Conservation (phyloP, 2,113 vertebrate species). For the Malurus elegans region DNA sequence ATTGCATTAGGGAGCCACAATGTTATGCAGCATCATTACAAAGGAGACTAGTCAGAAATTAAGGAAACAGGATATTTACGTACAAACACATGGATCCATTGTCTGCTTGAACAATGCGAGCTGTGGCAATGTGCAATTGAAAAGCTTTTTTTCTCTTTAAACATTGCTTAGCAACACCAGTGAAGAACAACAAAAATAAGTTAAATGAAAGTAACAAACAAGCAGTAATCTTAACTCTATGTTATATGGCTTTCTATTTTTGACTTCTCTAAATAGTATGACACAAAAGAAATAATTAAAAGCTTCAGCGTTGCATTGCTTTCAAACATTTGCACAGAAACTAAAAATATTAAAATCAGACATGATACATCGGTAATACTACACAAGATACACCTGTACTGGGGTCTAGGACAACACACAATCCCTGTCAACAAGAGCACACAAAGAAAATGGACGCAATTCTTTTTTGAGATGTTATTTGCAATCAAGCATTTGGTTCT, state of each 20-base stretch:
- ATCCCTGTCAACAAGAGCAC: slow-evolving; percentile 78
- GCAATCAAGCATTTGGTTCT: slow-evolving; percentile 66
- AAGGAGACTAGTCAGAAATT: slow-evolving; percentile 73
- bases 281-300: slow-evolving; percentile 71
- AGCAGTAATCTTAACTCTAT: slow-evolving; percentile 72
- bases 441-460: slow-evolving; percentile 43
- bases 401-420: slow-evolving; percentile 79
- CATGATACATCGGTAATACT: slow-evolving; percentile 74
- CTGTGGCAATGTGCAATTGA: slow-evolving; percentile 67
- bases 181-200: slow-evolving; percentile 74
- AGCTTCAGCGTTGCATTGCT: slow-evolving; percentile 71
- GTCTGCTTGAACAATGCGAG: slow-evolving; percentile 62
- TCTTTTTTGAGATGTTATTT: slow-evolving; percentile 60
- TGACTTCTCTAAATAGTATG: slow-evolving; percentile 70
- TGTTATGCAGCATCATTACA: slow-evolving; percentile 78
- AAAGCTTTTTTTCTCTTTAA: slow-evolving; percentile 67
- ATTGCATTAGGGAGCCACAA: slow-evolving; percentile 87
- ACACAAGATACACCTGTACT: slow-evolving; percentile 81
- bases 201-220: slow-evolving; percentile 75
- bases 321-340: slow-evolving; percentile 78
- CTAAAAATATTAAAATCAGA: slow-evolving; percentile 70
- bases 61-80: slow-evolving; percentile 68
- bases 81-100: slow-evolving; percentile 71
- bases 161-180: slow-evolving; percentile 69
- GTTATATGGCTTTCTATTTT: slow-evolving; percentile 83